Evolutionary conservation across 2,113 vertebrate species (phyloP), one percentile per base, ranked within the genome.

Genomic region (Pungitius pungitius): DNA sequence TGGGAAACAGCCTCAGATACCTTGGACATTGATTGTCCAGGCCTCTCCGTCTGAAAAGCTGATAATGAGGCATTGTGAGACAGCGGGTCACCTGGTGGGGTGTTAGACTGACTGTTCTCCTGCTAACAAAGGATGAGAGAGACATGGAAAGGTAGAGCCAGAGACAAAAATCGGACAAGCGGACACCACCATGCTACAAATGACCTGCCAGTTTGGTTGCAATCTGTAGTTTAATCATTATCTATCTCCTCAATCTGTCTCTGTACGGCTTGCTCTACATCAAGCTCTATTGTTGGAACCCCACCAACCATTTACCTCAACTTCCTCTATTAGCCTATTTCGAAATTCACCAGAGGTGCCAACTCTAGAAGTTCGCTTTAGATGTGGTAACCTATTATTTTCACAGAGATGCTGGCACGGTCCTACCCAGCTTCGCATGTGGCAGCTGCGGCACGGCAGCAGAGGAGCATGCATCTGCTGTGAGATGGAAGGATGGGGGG

Each of bases 1-100:
- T 91, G 87, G 83, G 57, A 80, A 35, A 62, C 78, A 43, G 57
- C 47, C 75, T 82, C 63, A 42, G 75, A 72, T 77, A 75, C 69
- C 77, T 78, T 24, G 68, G 75, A 80, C 88, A 83, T 91, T 90
- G 83, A 92, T 91, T 92, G 91, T 76, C 82, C 69, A 63, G 82
- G 51, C 85, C 79, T 85, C 71, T 85, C 73, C 43, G 73, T 13
- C 75, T 91, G 91, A 92, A 87, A 85, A 81, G 87, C 85, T 92
- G 87, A 91, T 92, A 91, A 93, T 93, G 86, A 92, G 83, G 82
- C 82, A 92, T 87, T 90, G 89, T 92, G 82, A 86, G 88, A 92
- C 68, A 75, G 73, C 66, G 20, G 90, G 78, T 91, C 87, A 80
- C 66, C 84, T 68, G 86, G 70, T 78, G 27, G 69, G 73, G 56